Evolutionary conservation across 2,888 invertebrate species (phyloP).

Genomic region (Dromius quadrimaculatus): DNA sequence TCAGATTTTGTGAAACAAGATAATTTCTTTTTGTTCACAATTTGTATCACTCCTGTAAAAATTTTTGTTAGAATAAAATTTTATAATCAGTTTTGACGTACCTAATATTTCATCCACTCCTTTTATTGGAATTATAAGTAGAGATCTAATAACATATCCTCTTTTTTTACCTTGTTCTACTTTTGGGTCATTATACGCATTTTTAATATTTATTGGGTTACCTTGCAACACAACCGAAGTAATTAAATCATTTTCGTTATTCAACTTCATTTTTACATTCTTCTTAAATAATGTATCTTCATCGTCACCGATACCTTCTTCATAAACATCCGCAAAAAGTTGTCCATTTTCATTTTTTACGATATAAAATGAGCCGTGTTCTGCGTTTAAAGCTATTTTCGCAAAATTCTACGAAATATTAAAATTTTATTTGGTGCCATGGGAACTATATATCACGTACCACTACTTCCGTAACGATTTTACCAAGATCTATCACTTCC

Average conservation of each 20-base stretch:
- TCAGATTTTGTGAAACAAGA: conserved; percentile 69
- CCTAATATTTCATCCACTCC: conserved; percentile 69
- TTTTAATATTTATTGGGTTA: conserved; percentile 68
- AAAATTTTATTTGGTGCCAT: conserved; percentile 1
- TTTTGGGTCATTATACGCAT: conserved; percentile 69
- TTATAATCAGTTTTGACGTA: conserved; percentile 54
- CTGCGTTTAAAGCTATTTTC: conserved; percentile 71
- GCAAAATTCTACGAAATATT: conserved; percentile 68
- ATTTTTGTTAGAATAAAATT: neutral
- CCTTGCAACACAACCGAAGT: conserved; percentile 70
- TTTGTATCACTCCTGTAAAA: conserved; percentile 70
- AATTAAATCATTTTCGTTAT: conserved; percentile 69
- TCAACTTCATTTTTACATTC: conserved; percentile 69
- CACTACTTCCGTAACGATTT: conserved; percentile 73
- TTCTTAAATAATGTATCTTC: conserved; percentile 68
- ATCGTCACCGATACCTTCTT: conserved; percentile 68
- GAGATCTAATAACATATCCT: conserved; percentile 70
- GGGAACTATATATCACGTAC: conserved; percentile 61
- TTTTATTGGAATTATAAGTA: conserved; percentile 70
- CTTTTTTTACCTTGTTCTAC: conserved; percentile 65
- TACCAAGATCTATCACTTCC: conserved; percentile 70
- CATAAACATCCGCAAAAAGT: conserved; percentile 71
- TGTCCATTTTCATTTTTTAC: conserved; percentile 68
- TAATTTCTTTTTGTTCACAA: conserved; percentile 70
- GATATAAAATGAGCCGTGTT: conserved; percentile 71